These are phyloP conservation scores for Turritopsis rubra DNA, from an alignment of 30 jellyfish, hydroid and myxozoan genomes.

Conservation along the genomic window DNA sequence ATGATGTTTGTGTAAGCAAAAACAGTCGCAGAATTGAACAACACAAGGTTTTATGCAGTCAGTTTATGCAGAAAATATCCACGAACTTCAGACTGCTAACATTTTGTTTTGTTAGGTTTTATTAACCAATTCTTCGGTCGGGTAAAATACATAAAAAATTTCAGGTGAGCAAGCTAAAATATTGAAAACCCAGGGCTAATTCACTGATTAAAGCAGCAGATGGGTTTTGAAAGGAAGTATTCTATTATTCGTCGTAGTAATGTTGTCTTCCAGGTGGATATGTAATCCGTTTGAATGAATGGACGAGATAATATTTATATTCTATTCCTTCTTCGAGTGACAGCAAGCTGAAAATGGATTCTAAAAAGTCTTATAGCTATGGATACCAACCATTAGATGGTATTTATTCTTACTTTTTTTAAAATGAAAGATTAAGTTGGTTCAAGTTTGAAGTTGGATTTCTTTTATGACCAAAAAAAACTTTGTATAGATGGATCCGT, in stretches of 20 bases:
- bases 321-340: not conserved
- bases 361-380: slow-evolving; percentile 8
- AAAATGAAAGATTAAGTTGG: not conserved
- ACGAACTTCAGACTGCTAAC: no score
- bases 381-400: slow-evolving; percentile 44
- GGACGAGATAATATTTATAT: not conserved
- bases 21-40: no score
- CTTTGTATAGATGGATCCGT: not conserved
- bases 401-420: slow-evolving; percentile 5
- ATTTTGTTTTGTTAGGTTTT: not conserved
- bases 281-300: not conserved
- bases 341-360: not conserved
- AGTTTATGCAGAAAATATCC: no score
- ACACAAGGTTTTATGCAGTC: no score
- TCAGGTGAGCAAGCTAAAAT: not conserved
- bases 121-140: not conserved
- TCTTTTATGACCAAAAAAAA: no score
- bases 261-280: not conserved
- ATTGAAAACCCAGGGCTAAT: not conserved
- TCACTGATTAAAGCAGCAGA: not conserved
- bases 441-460: no score
- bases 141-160: no score
- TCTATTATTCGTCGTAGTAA: not conserved
- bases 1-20: no score
- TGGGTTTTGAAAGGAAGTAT: not conserved